Evolutionary conservation across 2,888 invertebrate species (phyloP).

Genomic region (Cyrtodaria siliqua): DNA sequence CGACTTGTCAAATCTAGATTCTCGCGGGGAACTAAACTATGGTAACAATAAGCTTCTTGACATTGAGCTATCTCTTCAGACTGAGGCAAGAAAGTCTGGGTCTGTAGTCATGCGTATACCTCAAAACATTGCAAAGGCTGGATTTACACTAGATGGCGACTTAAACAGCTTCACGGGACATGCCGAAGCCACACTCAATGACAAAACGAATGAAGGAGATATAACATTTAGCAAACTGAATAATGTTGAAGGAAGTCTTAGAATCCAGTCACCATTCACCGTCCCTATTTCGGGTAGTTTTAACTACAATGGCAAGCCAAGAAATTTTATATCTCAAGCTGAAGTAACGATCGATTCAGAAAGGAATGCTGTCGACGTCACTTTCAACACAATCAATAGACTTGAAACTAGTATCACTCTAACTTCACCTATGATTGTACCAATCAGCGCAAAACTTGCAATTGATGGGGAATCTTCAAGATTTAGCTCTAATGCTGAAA

Average conservation of each 20-base stretch:
- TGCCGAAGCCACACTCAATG: neutral
- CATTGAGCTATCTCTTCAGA: too few relatives aligned
- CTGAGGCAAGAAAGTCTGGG: too few relatives aligned
- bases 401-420: constrained; percentile 2
- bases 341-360: constrained; percentile 15
- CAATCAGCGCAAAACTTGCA: constrained; percentile 5
- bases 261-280: constrained; percentile 1
- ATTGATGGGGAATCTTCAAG: too few relatives aligned
- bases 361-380: neutral
- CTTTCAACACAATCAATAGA: neutral
- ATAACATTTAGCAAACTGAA: neutral
- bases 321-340: neutral
- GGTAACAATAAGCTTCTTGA: too few relatives aligned
- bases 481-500: too few relatives aligned
- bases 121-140: too few relatives aligned
- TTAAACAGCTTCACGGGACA: neutral
- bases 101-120: too few relatives aligned
- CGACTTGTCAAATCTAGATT: too few relatives aligned
- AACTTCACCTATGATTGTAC: constrained; percentile 3
- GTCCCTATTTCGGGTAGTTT: neutral
- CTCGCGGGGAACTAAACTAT: too few relatives aligned
- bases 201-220: neutral
- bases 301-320: neutral
- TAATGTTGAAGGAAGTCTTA: neutral
- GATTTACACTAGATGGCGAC: neutral